Evolutionary conservation across 1,140 invertebrate species (phyloP).

Genomic region (Bursaphelenchus mucronatus): DNA sequence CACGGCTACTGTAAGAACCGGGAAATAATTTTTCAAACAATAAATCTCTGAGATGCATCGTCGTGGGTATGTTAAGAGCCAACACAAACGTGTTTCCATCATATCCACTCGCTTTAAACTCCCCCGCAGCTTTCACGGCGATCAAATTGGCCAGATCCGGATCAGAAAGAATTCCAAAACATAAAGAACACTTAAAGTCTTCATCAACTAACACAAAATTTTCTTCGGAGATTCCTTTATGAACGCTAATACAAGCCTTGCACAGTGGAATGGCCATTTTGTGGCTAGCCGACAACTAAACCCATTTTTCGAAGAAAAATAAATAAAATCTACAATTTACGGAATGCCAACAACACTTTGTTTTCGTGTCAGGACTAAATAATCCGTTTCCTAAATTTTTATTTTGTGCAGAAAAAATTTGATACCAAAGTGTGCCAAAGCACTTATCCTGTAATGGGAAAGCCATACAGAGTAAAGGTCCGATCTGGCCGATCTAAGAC

Average conservation of each 20-base stretch:
- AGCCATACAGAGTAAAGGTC: too few species aligned
- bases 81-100: constrained; percentile 51
- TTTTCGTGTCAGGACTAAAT: too few species aligned
- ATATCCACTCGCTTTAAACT: constrained; percentile 36
- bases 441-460: too few species aligned
- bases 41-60: constrained; percentile 43
- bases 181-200: constrained; percentile 19
- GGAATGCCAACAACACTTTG: too few species aligned
- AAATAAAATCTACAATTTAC: too few species aligned
- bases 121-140: constrained; percentile 16
- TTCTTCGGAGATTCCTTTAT: not conserved
- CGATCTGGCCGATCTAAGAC: too few species aligned
- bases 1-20: constrained; percentile 16
- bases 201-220: not conserved
- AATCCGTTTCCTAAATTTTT: too few species aligned
- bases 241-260: not conserved
- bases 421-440: too few species aligned
- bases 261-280: constrained; percentile 17
- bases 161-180: constrained; percentile 32
- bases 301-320: too few species aligned
- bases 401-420: too few species aligned
- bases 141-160: constrained; percentile 24
- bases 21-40: constrained; percentile 22
- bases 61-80: constrained; percentile 52
- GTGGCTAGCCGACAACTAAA: too few species aligned